phyloP scores from a whole-genome alignment of 2,797 vertebrate species.

The Podarcis siculus region DNA sequence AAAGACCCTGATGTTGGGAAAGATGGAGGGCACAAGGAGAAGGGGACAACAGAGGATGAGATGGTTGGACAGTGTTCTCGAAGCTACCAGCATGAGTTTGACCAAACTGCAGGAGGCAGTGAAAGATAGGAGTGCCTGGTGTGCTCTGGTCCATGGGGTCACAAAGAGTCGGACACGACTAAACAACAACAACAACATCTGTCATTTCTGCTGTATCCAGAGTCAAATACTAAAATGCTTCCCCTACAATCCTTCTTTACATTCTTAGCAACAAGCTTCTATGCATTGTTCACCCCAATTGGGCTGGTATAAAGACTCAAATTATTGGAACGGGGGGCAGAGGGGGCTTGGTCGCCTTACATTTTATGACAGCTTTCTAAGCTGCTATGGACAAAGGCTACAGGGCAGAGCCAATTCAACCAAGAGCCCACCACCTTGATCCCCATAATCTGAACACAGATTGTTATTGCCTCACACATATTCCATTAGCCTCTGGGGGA shows the following conservation, averaged over 20 bases:
- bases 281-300: not conserved
- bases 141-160: no score
- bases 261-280: not conserved
- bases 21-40: no score
- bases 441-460: not conserved
- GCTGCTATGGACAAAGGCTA: not conserved
- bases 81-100: no score
- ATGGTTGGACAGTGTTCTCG: no score
- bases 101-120: no score
- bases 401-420: not conserved
- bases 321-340: not conserved
- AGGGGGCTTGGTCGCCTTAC: not conserved
- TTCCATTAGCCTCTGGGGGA: not conserved
- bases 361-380: not conserved
- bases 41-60: no score
- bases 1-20: no score
- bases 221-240: not conserved
- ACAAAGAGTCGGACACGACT: no score
- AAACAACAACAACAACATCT: no score
- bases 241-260: not conserved
- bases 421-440: not conserved
- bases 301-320: not conserved
- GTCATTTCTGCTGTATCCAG: not conserved
- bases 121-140: no score
- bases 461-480: not conserved